Percentiles rank a stretch among this genome's conserved stretches.
phyloP scores from a whole-genome alignment of 2,888 invertebrate species.

The Drosophila austrosaltans region DNA sequence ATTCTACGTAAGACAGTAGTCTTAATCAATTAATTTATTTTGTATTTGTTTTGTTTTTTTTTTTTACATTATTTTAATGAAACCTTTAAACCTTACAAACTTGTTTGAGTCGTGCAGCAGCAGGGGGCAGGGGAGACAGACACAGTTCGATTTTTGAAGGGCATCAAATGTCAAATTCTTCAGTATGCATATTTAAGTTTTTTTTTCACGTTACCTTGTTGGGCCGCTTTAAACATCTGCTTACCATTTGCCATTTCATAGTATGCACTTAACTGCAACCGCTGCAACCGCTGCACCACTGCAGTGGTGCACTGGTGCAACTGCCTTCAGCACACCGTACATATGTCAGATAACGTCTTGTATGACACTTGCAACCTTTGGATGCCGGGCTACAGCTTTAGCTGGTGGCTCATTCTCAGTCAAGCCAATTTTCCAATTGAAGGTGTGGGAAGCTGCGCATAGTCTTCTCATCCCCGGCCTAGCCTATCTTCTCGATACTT shows the following conservation, averaged over 20 bases:
- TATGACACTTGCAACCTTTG: constrained; percentile 10
- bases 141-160: constrained; percentile 9
- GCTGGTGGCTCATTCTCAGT: neutral
- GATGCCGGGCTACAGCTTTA: neutral
- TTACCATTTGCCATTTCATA: neutral
- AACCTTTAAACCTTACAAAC: neutral
- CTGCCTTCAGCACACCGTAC: neutral
- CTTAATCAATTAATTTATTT: neutral
- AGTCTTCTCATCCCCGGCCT: neutral
- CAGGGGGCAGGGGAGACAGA: neutral
- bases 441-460: constrained; percentile 1
- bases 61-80: constrained; percentile 1
- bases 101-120: constrained; percentile 5
- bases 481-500: neutral
- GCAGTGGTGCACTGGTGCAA: no score
- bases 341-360: constrained; percentile 6
- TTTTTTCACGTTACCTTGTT: neutral
- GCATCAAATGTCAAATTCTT: constrained; percentile 11
- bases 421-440: neutral
- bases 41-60: no score
- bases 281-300: no score
- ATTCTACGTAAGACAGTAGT: neutral
- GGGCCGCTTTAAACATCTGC: constrained; percentile 3
- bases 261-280: constrained; percentile 2
- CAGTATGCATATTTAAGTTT: constrained; percentile 1